Conservation (phyloP, 2,888 invertebrate species). For the Bibio marci region DNA sequence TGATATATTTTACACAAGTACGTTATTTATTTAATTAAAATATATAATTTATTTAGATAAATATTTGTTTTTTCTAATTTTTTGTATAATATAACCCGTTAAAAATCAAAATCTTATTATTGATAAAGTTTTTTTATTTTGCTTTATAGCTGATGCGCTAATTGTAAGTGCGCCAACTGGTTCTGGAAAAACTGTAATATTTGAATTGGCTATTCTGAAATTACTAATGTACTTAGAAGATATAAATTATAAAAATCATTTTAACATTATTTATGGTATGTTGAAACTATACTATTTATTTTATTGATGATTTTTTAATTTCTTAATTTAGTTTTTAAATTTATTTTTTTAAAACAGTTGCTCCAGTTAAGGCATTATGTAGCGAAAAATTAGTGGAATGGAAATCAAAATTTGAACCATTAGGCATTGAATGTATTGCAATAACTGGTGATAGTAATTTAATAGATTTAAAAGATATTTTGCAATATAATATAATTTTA, state of each 20-base stretch:
- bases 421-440: constrained; percentile 47
- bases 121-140: too few species aligned
- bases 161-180: constrained; percentile 69
- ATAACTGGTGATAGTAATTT: constrained; percentile 60
- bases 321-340: background rate
- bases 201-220: constrained; percentile 60
- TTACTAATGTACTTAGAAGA: constrained; percentile 38
- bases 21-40: constrained; percentile 10
- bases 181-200: constrained; percentile 68
- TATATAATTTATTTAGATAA: too few species aligned
- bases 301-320: background rate
- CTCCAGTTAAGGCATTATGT: constrained; percentile 65
- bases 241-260: constrained; percentile 27
- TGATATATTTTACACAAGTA: constrained; percentile 46
- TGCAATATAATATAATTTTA: constrained; percentile 43
- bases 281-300: constrained; percentile 11
- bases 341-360: constrained; percentile 35
- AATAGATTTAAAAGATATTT: constrained; percentile 33
- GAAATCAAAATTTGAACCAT: constrained; percentile 45
- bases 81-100: too few species aligned
- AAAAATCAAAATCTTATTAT: too few species aligned
- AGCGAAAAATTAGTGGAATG: constrained; percentile 55
- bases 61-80: too few species aligned
- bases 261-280: constrained; percentile 61
- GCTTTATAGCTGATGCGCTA: constrained; percentile 46